phyloP scores from a whole-genome alignment of 2,113 vertebrate genomes.

The Eulacestoma nigropectus region DNA sequence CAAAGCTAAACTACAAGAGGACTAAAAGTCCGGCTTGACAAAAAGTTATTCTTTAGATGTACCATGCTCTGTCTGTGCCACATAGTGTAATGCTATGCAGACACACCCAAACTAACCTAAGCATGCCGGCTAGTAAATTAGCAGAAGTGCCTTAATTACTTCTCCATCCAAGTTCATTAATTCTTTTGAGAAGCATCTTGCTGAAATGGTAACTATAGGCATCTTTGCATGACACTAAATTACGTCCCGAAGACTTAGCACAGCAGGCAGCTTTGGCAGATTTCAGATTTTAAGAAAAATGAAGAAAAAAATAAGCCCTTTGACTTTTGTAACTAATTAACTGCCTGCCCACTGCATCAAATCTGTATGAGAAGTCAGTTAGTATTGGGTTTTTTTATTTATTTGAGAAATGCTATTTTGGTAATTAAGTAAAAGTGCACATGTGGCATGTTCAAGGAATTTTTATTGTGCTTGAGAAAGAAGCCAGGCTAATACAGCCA shows the following conservation, averaged over 20 bases:
- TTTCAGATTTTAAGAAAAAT: not conserved
- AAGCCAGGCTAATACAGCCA: not conserved
- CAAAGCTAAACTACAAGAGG: not conserved
- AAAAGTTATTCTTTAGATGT: not conserved
- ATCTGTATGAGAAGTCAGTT: not conserved
- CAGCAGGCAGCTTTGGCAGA: not conserved
- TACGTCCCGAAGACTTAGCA: not conserved
- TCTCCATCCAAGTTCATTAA: not conserved
- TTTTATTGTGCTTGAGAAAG: not conserved
- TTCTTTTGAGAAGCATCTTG: not conserved
- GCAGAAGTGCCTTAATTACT: not conserved
- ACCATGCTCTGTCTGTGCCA: not conserved
- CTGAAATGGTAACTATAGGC: not conserved
- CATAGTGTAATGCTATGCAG: not conserved
- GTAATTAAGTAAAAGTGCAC: not conserved
- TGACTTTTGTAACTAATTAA: not conserved
- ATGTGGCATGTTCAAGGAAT: not conserved
- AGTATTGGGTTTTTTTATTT: not conserved
- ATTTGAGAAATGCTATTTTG: not conserved
- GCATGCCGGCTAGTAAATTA: not conserved
- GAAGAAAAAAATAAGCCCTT: not conserved
- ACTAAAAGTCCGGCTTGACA: not conserved
- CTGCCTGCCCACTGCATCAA: not conserved
- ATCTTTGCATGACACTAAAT: not conserved
- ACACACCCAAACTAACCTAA: not conserved